Base-by-base conservation (phyloP, 2,797 vertebrate species). In the Centropyge bicolor region DNA sequence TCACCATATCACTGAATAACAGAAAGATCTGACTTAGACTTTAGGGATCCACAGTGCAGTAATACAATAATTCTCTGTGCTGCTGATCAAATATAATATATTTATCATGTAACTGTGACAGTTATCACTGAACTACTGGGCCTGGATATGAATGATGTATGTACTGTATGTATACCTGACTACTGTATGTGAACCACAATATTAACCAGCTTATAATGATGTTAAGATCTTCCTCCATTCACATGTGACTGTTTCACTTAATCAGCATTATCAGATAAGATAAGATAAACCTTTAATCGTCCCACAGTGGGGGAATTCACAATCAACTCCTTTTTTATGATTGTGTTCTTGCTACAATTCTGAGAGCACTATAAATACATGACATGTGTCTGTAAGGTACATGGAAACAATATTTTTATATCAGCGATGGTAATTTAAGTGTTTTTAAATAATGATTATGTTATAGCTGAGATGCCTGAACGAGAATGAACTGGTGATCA, bases 81-180 rank as follows among this genome's bases (percentile, higher is more conserved):
- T 92, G 80, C 78, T 81, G 79, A 81, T 80, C 71, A 82, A 73
- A 79, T 68, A 41, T 86, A 76, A 81, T 82, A 78, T 87, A 85
- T 89, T 88, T 70, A 88, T 81, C 59, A 48, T 81, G 31, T 83
- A 86, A 90, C 85, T 89, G 87, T 89, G 83, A 88, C 75, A 62
- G 17, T 68, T 76, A 76, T 78, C 70, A 77, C 74, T 86, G 74
- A 86, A 89, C 85, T 89, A 78, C 89, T 92, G 70, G 70, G 77
- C 62, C 70, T 72, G 49, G 64, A 65, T 55, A 68, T 78, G 43
- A 80, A 65, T 41, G 45, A 76, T 74, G 19, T 69, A 35, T 74
- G 63, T 81, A 71, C 74, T 90, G 78, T 79, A 63, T 81, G 60
- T 88, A 76, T 82, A 77, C 84, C 66, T 70, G 80, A 83, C 64